Percentiles rank a stretch among this genome's conserved stretches.
These are phyloP conservation scores for Thera britannica DNA, from an alignment of 2,888 invertebrate species.

Conservation along the genomic window DNA sequence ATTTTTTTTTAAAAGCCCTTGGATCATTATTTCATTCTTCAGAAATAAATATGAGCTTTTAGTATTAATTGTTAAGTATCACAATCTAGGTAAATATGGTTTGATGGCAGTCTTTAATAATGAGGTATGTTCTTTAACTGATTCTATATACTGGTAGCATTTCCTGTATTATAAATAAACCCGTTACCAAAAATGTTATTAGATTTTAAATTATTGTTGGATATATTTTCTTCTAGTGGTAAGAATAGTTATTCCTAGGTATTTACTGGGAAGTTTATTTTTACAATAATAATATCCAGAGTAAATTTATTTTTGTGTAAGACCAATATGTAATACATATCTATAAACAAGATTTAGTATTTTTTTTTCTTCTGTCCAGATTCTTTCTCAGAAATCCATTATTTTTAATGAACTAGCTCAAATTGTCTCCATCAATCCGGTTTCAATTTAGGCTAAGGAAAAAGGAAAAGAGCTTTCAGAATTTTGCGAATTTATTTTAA, in stretches of 20 bases:
- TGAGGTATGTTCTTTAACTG: constrained; percentile 29
- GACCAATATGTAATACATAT: constrained; percentile 83
- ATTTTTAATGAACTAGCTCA: too few species aligned
- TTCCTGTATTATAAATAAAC: constrained; percentile 63
- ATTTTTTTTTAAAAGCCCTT: background rate
- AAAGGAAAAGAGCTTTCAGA: too few species aligned
- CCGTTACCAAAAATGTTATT: constrained; percentile 81
- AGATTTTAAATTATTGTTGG: constrained; percentile 69
- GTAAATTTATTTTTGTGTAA: constrained; percentile 82
- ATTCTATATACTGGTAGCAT: constrained; percentile 48
- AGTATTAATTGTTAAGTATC: constrained; percentile 44
- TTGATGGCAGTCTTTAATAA: constrained; percentile 33
- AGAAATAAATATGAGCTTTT: constrained; percentile 55
- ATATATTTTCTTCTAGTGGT: constrained; percentile 67
- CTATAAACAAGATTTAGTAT: constrained; percentile 50
- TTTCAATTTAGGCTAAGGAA: too few species aligned
- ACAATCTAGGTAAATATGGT: constrained; percentile 27
- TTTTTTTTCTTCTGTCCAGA: background rate
- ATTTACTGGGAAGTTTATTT: constrained; percentile 78
- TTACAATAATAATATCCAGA: constrained; percentile 72
- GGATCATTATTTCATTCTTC: constrained; percentile 34
- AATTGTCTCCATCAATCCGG: too few species aligned
- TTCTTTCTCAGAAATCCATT: background rate
- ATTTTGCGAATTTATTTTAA: too few species aligned
- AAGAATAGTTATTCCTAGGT: constrained; percentile 80